Conservation (phyloP, 2,888 invertebrate species). For the Augiades crinisus region DNA sequence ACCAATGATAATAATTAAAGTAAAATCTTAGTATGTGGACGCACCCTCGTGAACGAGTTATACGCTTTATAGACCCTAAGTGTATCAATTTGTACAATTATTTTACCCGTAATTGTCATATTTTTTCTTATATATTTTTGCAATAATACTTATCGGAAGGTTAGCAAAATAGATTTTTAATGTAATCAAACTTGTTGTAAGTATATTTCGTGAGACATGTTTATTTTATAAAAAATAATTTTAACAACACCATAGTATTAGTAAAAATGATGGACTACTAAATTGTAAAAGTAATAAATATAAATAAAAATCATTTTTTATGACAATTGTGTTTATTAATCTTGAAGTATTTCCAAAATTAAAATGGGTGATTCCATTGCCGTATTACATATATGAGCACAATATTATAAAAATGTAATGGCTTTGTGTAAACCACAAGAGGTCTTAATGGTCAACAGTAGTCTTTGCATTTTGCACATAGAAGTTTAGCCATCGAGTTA, state of each 20-base stretch:
- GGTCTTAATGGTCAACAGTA: too few species aligned
- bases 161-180: slow-evolving; percentile 17
- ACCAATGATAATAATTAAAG: not conserved
- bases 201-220: slow-evolving; percentile 10
- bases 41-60: slow-evolving; percentile 4
- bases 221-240: slow-evolving; percentile 36
- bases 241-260: slow-evolving; percentile 43
- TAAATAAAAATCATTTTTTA: slow-evolving; percentile 53
- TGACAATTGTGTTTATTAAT: slow-evolving; percentile 19
- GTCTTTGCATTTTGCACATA: too few species aligned
- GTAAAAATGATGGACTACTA: slow-evolving; percentile 39
- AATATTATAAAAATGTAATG: too few species aligned
- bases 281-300: slow-evolving; percentile 47
- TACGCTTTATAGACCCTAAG: slow-evolving; percentile 22
- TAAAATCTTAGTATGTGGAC: not conserved
- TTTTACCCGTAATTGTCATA: slow-evolving; percentile 20
- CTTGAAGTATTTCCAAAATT: too few species aligned
- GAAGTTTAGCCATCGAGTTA: too few species aligned
- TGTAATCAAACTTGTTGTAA: slow-evolving; percentile 3
- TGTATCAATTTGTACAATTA: slow-evolving; percentile 25
- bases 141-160: slow-evolving; percentile 11
- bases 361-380: too few species aligned
- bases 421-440: too few species aligned
- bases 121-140: slow-evolving; percentile 9
- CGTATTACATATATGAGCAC: too few species aligned